Evolutionary conservation across 2,797 vertebrate genomes (phyloP).

Genomic region (Emydoidea blandingii): DNA sequence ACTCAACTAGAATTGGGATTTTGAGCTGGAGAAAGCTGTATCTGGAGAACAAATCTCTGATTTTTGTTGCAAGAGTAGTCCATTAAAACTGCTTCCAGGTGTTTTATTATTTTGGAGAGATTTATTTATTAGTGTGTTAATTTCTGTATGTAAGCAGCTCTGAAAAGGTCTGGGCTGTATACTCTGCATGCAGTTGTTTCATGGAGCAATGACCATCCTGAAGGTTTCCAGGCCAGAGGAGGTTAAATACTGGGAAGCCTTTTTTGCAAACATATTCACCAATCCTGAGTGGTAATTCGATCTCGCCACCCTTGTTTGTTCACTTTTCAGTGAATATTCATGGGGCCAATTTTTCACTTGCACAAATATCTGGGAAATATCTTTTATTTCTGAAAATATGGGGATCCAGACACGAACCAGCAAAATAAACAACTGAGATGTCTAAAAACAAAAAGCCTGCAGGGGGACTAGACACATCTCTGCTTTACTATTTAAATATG

Average conservation of each 20-base stretch:
- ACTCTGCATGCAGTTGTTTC: not conserved
- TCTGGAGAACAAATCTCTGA: not conserved
- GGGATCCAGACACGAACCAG: not conserved
- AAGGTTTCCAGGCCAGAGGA: not conserved
- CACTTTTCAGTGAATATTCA: not conserved
- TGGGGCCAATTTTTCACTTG: not conserved
- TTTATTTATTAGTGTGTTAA: not conserved
- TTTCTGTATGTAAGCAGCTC: not conserved
- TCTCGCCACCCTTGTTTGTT: not conserved
- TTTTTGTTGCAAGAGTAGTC: not conserved
- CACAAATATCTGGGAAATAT: not conserved
- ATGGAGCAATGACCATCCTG: not conserved
- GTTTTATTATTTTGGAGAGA: not conserved
- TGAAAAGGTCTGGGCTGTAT: not conserved
- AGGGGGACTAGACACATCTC: not conserved
- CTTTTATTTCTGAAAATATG: not conserved
- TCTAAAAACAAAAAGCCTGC: not conserved
- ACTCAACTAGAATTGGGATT: not conserved
- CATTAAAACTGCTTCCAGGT: not conserved
- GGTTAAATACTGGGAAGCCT: not conserved
- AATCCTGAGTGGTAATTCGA: not conserved
- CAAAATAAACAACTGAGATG: not conserved
- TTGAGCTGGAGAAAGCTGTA: not conserved
- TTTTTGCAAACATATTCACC: not conserved
- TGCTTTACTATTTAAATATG: slow-evolving; percentile 4